Evolutionary conservation across 2,113 vertebrate species (phyloP).

Genomic region (Lycaon pictus): DNA sequence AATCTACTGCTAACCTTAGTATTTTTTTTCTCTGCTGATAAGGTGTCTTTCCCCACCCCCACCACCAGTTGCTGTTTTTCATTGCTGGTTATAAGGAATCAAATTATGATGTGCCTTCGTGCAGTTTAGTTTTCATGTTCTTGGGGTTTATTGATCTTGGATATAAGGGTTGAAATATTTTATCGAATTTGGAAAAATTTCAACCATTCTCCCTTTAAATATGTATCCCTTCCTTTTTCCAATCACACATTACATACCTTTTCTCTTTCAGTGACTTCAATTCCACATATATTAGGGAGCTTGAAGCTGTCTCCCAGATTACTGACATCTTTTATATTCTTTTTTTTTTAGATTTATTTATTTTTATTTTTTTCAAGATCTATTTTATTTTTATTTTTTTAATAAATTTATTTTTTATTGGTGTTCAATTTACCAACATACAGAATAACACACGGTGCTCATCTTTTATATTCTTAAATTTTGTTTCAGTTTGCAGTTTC

Average conservation of each 20-base stretch:
- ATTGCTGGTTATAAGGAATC: not conserved
- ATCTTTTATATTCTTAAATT: not conserved
- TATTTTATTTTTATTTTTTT: too few relatives aligned
- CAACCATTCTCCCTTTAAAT: not conserved
- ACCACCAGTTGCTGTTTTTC: not conserved
- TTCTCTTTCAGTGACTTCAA: not conserved
- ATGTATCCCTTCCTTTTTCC: not conserved
- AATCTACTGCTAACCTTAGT: not conserved
- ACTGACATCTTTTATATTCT: not conserved
- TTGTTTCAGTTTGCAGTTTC: not conserved
- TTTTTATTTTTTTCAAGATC: too few relatives aligned
- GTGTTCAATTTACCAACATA: too few relatives aligned
- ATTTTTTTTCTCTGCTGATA: not conserved
- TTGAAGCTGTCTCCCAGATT: not conserved
- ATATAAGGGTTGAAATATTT: not conserved
- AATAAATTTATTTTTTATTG: too few relatives aligned
- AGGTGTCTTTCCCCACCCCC: not conserved
- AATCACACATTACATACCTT: not conserved
- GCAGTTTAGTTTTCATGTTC: not conserved
- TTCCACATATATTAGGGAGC: not conserved
- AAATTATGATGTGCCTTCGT: not conserved
- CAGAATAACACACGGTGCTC: too few relatives aligned
- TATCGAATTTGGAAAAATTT: not conserved
- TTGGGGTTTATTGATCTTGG: not conserved
- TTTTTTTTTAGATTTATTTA: not conserved